Evolutionary conservation across 2,113 vertebrate species (phyloP), one percentile per base, ranked within the genome.

Genomic region (Petromus typicus): DNA sequence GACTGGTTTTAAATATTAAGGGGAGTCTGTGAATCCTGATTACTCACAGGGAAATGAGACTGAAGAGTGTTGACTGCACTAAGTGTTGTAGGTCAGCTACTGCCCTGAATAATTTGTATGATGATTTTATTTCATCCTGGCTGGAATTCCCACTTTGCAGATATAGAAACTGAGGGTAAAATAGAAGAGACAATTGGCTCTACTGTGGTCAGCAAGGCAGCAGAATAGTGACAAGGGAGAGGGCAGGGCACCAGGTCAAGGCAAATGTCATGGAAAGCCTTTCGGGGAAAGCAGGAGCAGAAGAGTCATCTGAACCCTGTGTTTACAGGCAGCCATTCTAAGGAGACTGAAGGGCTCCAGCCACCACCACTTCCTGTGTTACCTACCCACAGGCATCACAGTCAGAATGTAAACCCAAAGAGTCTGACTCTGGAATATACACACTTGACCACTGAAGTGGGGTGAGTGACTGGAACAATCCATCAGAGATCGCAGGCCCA

Each of bases 51-150:
- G 25, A 93, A 93, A 81, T 20, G 48, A 91, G 54, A 43, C 81
- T 45, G 73, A 82, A 14, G 69, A 13, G 27, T 64, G 8, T 43
- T 61, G 67, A 34, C 40, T 43, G 48, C 57, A 30, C 40, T 81
- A 37, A 91, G 27, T 69, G n/a, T 51, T 90, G 0, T 40, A 25
- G n/a, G 25, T 57, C 79, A 67, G 32, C 43, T 80, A 34, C 43
- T 43, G 3, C n/a, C 17, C 23, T n/a, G 34, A 91, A 32, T 67
- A 22, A 85, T 43, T 90, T 82, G 69, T 10, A 11, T 67, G 45
- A 30, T 63, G 25, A 61, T 73, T 88, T 82, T 79, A 86, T 94
- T 90, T 88, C 66, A 86, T 43, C 54, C 27, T 91, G 61, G 61
- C 61, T 37, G 0, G 11, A 56, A 82, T 80, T 54, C 20, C 71